A percentile compares a stretch with the other conserved stretches of the same genome.
Conservation (phyloP, 2,797 vertebrate species). For the Distichodus sexfasciatus region DNA sequence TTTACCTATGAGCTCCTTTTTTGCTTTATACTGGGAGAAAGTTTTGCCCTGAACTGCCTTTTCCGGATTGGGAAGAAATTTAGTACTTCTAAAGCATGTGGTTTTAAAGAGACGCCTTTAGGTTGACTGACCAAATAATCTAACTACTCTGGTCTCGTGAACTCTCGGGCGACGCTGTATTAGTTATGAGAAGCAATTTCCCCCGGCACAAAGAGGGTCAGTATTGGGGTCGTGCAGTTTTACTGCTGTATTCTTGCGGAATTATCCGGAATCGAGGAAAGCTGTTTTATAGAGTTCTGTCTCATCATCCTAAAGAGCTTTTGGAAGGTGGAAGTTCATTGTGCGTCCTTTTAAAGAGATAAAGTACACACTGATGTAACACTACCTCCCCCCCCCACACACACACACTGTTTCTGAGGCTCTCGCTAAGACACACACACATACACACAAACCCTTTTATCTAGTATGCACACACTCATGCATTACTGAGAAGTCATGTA, state of each 20-base stretch:
- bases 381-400: neutral
- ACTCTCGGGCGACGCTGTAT: neutral
- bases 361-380: slow-evolving; percentile 58
- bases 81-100: neutral
- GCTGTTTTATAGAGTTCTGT: slow-evolving; percentile 60
- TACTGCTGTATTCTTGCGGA: slow-evolving; percentile 52
- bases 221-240: slow-evolving; percentile 57
- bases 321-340: slow-evolving; percentile 63
- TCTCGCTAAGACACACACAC: slow-evolving; percentile 1
- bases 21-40: too few species aligned
- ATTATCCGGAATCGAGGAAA: slow-evolving; percentile 64
- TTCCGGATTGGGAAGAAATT: too few species aligned
- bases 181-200: slow-evolving; percentile 70
- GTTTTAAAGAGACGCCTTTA: neutral
- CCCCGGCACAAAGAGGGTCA: slow-evolving; percentile 65
- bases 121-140: neutral
- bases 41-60: too few species aligned
- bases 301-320: slow-evolving; percentile 62
- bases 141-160: neutral
- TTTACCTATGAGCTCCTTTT: too few species aligned
- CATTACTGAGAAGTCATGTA: slow-evolving; percentile 46
- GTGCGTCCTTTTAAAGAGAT: slow-evolving; percentile 40
- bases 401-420: neutral
- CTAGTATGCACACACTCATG: slow-evolving; percentile 28
- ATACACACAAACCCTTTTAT: slow-evolving; percentile 37